These are phyloP conservation scores for Phodopus roborovskii DNA, from an alignment of 2,113 vertebrate genomes.

Conservation along the genomic window DNA sequence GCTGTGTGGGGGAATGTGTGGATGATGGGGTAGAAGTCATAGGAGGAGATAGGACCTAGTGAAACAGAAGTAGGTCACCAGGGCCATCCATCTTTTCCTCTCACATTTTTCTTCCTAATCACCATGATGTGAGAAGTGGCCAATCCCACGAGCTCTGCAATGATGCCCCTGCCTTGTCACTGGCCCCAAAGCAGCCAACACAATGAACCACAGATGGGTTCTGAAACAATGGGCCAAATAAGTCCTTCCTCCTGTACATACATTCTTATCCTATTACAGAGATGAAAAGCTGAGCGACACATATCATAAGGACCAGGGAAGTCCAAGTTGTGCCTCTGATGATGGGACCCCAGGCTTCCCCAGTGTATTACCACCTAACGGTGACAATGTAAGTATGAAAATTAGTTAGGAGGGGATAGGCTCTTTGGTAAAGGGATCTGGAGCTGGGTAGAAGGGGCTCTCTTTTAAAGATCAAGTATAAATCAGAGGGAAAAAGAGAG, in stretches of 20 bases:
- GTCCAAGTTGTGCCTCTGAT: not conserved
- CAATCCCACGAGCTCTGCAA: not conserved
- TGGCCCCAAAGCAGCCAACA: not conserved
- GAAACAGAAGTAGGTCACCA: not conserved
- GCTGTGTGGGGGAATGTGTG: not conserved
- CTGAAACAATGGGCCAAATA: not conserved
- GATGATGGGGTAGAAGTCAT: not conserved
- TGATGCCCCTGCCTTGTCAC: too few species aligned
- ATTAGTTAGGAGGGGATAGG: not conserved
- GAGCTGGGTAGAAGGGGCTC: not conserved
- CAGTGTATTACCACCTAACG: not conserved
- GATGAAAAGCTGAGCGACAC: too few species aligned
- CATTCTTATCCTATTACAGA: not conserved
- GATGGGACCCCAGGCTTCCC: not conserved
- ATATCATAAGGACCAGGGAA: not conserved
- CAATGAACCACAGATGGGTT: too few species aligned
- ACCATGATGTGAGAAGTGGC: not conserved
- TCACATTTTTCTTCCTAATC: not conserved
- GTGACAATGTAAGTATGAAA: not conserved
- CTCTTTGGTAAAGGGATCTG: not conserved
- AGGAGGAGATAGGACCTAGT: not conserved
- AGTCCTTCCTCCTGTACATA: not conserved
- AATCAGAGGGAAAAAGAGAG: too few species aligned
- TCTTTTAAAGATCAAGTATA: not conserved
- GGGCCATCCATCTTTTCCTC: not conserved